Evolutionary conservation across 2,113 vertebrate genomes (phyloP).

Genomic region (Notiomystis cincta): DNA sequence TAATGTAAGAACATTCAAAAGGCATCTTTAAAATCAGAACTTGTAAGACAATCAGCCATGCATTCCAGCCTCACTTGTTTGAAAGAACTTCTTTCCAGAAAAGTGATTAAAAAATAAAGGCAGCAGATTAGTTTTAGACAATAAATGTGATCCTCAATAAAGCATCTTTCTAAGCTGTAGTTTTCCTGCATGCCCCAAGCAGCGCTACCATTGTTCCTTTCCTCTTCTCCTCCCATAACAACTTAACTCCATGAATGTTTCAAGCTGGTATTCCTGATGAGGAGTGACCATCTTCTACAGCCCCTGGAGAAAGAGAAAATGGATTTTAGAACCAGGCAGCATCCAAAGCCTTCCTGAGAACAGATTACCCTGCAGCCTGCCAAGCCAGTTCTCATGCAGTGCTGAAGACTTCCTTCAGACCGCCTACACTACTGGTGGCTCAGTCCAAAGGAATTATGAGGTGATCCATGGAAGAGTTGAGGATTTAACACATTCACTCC

Average conservation of each 20-base stretch:
- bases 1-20: neutral
- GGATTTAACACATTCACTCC: neutral
- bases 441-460: neutral
- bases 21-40: neutral
- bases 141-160: neutral
- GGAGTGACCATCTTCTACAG: neutral
- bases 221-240: neutral
- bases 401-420: neutral
- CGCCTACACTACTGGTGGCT: neutral
- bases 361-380: neutral
- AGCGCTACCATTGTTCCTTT: neutral
- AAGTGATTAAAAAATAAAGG: neutral
- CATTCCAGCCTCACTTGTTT: neutral
- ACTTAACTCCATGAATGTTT: neutral
- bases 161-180: neutral
- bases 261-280: neutral
- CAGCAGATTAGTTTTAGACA: neutral
- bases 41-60: neutral
- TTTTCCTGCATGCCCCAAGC: neutral
- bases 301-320: constrained; percentile 17
- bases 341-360: neutral
- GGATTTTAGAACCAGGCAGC: neutral
- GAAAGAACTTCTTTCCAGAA: neutral
- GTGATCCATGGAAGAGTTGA: neutral
- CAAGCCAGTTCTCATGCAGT: neutral